These are phyloP conservation scores for Nesometra sesokonis DNA, from an alignment of 35 echinoderm and acorn worm species.

Conservation along the genomic window DNA sequence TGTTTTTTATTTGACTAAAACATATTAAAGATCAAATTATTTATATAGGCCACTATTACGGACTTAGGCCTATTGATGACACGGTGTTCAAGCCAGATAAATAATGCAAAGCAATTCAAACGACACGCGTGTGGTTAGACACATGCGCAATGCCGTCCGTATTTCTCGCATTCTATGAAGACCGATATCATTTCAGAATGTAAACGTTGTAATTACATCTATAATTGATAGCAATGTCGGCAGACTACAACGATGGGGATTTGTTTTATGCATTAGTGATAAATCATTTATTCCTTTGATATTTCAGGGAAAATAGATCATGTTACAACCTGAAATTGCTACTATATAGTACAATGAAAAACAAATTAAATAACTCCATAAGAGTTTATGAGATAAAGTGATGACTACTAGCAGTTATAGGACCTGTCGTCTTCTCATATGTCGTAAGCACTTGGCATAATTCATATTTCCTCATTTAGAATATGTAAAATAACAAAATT, in stretches of 20 bases:
- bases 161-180: too few species aligned
- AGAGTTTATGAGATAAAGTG: neutral
- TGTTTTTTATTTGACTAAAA: too few species aligned
- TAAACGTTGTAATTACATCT: neutral
- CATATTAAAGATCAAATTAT: too few species aligned
- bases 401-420: neutral
- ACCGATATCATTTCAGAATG: neutral
- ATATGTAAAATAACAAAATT: neutral
- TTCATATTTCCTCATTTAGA: neutral
- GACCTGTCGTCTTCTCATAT: neutral
- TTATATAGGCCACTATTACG: too few species aligned
- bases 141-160: too few species aligned
- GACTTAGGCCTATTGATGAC: too few species aligned
- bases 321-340: neutral
- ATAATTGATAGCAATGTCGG: neutral
- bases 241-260: neutral
- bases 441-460: neutral
- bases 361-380: neutral
- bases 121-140: too few species aligned
- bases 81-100: too few species aligned
- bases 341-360: neutral
- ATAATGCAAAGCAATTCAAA: too few species aligned
- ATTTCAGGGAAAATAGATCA: neutral
- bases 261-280: neutral
- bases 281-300: neutral